Evolutionary conservation across 2,797 vertebrate genomes (phyloP).

Genomic region (Myiotriccus ornatus): DNA sequence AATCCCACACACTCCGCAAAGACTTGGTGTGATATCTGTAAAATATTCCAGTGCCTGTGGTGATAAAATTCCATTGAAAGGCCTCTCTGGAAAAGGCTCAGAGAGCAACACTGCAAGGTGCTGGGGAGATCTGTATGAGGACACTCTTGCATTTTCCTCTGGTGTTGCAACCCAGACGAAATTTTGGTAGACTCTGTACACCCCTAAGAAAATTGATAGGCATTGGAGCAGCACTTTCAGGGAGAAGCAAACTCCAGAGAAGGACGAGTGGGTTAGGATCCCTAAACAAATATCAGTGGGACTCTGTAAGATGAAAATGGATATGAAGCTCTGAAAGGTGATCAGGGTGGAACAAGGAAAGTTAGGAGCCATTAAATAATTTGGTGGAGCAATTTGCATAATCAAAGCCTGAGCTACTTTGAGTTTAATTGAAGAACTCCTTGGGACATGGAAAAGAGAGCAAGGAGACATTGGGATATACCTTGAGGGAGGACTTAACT

Average conservation of each 20-base stretch:
- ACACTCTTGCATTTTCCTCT: neutral
- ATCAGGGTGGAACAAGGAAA: neutral
- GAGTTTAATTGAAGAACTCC: neutral
- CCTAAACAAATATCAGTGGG: neutral
- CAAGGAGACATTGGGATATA: neutral
- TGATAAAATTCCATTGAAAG: neutral
- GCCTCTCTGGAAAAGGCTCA: neutral
- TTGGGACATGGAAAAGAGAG: neutral
- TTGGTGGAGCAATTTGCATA: neutral
- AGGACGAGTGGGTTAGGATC: neutral
- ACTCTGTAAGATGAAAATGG: neutral
- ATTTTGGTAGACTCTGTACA: neutral
- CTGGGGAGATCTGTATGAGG: neutral
- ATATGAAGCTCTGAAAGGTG: neutral
- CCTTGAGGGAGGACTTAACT: neutral
- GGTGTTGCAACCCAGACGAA: neutral
- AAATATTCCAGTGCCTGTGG: neutral
- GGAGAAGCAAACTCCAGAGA: neutral
- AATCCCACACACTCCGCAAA: neutral
- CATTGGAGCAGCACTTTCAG: neutral
- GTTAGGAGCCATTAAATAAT: neutral
- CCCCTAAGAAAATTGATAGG: neutral
- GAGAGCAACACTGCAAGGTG: neutral
- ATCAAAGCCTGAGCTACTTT: neutral
- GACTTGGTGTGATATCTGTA: neutral